Base-by-base conservation (phyloP, 2,888 invertebrate species). In the Oscheius sp. region DNA sequence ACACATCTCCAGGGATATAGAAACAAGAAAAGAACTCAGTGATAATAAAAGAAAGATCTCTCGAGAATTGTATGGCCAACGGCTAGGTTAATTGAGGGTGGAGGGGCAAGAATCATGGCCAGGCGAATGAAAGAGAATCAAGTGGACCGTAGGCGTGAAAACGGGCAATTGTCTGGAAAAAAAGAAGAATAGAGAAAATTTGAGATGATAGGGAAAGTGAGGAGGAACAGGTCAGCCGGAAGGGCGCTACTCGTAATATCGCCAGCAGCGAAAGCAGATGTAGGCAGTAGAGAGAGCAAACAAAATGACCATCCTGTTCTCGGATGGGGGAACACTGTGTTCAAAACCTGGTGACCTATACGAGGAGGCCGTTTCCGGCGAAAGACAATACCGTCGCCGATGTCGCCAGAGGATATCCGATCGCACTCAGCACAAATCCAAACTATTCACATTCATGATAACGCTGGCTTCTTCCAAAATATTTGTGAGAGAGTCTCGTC, bases 221-320 rank as follows among this genome's bases (percentile, higher is more conserved):
- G n/a, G 16, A 13, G 58, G 21, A 43, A 61, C 61, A 61, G 61
- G 61, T 61, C 61, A 61, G 43, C 61, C 61, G 61, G 61, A 61
- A 61, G 25, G 12, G n/a, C 6, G 21, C 49, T 49, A 49, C 49
- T 49, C 49, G 49, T 49, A 49, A 49, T 49, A 13, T 49, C 21
- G 49, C 35, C 35, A 6, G 35, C 35, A 49, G 49, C 16, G 49
- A 35, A 35, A 35, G 49, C n/a, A 49, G 49, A 49, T 21, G 49
- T 18, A 13, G 49, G 21, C 21, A 16, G 49, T 35, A 35, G 35
- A 35, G n/a, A n/a, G 35, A 35, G 35, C 35, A 35, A 35, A 35
- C 35, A 35, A 3, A 9, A 9, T 35, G 35, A 9, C 35, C 35
- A 35, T 35, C 35, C 35, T 35, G 35, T 35, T 35, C 35, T 9